Evolutionary conservation across 1,140 invertebrate genomes (phyloP).

Genomic region (Heliothis virescens): DNA sequence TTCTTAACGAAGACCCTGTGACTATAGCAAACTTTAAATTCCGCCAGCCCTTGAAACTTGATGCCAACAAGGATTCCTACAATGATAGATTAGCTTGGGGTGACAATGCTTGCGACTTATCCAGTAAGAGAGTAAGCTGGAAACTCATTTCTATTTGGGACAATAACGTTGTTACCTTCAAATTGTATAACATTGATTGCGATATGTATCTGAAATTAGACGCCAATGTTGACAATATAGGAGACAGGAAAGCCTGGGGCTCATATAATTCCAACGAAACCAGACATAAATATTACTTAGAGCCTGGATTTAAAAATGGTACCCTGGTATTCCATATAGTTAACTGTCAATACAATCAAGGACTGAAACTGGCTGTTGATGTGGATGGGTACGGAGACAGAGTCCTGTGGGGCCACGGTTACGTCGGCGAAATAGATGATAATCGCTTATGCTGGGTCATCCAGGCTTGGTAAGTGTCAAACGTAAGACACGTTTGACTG

Average conservation of each 20-base stretch:
- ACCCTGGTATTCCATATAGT: background rate
- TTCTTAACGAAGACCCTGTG: slow-evolving; percentile 51
- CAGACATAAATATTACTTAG: slow-evolving; percentile 46
- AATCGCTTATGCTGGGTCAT: no score
- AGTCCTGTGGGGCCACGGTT: no score
- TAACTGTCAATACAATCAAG: background rate
- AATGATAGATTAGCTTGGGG: slow-evolving; percentile 52
- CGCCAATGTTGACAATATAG: slow-evolving; percentile 19
- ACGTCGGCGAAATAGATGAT: no score
- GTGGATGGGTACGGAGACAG: no score
- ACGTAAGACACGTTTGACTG: no score
- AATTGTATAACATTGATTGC: slow-evolving; percentile 44
- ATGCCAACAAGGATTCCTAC: slow-evolving; percentile 7
- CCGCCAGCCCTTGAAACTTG: slow-evolving; percentile 53
- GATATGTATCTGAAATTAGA: slow-evolving; percentile 54
- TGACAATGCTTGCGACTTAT: slow-evolving; percentile 43
- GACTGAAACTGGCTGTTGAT: no score
- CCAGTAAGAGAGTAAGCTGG: slow-evolving; percentile 52
- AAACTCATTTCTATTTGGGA: slow-evolving; percentile 51
- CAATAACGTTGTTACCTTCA: slow-evolving; percentile 48
- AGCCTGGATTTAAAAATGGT: slow-evolving; percentile 3
- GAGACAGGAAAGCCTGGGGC: slow-evolving; percentile 49
- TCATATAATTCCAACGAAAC: slow-evolving; percentile 8
- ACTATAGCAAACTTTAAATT: slow-evolving; percentile 53
- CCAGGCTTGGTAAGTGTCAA: no score